These are phyloP conservation scores for Panurus biarmicus DNA, from an alignment of 2,113 vertebrate genomes.

Conservation along the genomic window DNA sequence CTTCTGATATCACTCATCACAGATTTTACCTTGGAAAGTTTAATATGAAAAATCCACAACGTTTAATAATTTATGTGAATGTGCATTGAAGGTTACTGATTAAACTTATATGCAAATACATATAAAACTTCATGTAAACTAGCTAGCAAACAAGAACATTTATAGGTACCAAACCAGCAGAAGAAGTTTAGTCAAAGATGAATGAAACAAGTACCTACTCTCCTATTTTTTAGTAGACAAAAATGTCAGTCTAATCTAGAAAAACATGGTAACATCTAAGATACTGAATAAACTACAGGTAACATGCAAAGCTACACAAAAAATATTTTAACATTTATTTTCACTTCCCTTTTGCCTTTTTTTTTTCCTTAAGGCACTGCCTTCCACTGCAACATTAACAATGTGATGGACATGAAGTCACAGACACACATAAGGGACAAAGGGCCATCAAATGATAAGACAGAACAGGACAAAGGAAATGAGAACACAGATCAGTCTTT, in stretches of 20 bases:
- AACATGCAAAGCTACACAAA: background rate
- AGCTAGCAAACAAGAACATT: background rate
- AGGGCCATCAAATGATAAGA: background rate
- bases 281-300: background rate
- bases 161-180: background rate
- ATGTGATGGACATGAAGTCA: conserved; percentile 57
- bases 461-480: conserved; percentile 3
- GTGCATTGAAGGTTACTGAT: background rate
- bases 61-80: background rate
- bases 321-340: background rate
- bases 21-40: background rate
- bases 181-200: background rate
- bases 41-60: background rate
- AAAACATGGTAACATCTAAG: background rate
- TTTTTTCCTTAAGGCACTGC: background rate
- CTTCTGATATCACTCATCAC: background rate
- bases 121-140: background rate
- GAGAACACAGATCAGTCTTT: background rate
- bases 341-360: background rate
- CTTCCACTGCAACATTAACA: background rate
- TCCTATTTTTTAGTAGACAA: background rate
- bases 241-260: background rate
- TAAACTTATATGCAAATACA: background rate
- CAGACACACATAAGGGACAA: background rate
- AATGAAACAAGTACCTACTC: background rate